These are phyloP conservation scores for Drosophila rufa DNA, from an alignment of 1,140 invertebrate species.

Conservation along the genomic window DNA sequence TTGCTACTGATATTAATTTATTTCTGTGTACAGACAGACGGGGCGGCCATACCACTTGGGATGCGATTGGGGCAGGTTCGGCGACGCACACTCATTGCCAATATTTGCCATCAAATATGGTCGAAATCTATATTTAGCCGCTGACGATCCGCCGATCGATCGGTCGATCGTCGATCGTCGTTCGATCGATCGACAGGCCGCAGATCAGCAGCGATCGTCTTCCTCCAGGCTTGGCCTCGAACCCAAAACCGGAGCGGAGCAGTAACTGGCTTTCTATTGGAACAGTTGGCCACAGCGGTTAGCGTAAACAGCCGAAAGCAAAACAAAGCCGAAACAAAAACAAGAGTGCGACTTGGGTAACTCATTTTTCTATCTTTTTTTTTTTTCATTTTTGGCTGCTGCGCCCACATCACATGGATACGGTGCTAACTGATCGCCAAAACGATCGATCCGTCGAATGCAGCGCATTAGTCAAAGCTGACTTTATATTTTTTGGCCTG, in stretches of 20 bases:
- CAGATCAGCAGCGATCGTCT: slow-evolving; percentile 40
- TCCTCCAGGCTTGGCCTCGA: slow-evolving; percentile 56
- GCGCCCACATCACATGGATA: slow-evolving; percentile 48
- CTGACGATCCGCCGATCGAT: slow-evolving; percentile 56
- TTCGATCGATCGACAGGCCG: slow-evolving; percentile 3
- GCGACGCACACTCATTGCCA: slow-evolving; percentile 62
- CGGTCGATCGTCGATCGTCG: slow-evolving; percentile 18
- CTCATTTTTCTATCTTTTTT: slow-evolving; percentile 2
- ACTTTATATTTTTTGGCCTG: slow-evolving; percentile 23
- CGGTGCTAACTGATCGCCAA: slow-evolving; percentile 27
- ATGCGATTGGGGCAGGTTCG: slow-evolving; percentile 70
- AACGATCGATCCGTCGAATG: slow-evolving; percentile 13
- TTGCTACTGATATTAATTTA: background rate
- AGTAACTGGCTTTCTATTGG: slow-evolving; percentile 74
- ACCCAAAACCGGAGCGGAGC: slow-evolving; percentile 34
- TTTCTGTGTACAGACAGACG: background rate
- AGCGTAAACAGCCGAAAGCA: slow-evolving; percentile 25
- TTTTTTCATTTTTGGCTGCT: slow-evolving; percentile 27
- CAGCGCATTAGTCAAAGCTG: slow-evolving; percentile 42
- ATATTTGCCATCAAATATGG: slow-evolving; percentile 81
- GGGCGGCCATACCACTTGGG: slow-evolving; percentile 4
- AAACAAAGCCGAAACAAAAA: slow-evolving; percentile 43
- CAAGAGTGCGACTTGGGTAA: slow-evolving; percentile 32
- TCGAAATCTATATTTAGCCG: slow-evolving; percentile 81
- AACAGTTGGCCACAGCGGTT: slow-evolving; percentile 68